Conservation (phyloP, 2,888 invertebrate species). For the Drymonia ruficornis region DNA sequence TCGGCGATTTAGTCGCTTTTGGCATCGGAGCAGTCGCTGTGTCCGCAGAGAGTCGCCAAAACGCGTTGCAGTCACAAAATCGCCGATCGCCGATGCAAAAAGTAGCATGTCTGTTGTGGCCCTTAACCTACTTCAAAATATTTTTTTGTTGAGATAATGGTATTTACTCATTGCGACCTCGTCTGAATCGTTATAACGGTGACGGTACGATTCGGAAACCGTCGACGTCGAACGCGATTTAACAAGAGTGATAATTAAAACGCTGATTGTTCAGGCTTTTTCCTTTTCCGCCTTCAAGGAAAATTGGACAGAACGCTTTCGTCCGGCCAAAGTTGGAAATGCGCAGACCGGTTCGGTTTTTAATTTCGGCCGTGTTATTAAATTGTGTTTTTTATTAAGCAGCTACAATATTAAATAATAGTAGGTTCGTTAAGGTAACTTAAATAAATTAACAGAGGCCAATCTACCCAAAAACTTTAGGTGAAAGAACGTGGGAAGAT, state of each 20-base stretch:
- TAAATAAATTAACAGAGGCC: no score
- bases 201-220: conserved; percentile 7
- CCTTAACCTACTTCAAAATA: no score
- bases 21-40: no score
- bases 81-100: no score
- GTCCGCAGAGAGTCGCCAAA: no score
- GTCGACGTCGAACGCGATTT: conserved; percentile 33
- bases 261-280: conserved; percentile 44
- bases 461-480: no score
- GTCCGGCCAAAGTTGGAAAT: conserved; percentile 29
- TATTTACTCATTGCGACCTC: background rate
- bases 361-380: conserved; percentile 19
- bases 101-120: no score
- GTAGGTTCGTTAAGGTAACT: no score
- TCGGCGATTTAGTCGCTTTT: no score
- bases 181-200: background rate
- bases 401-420: background rate
- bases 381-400: conserved; percentile 13
- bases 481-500: no score
- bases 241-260: conserved; percentile 53
- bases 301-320: conserved; percentile 36
- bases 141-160: no score
- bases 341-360: conserved; percentile 12
- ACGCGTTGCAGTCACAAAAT: no score
- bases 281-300: conserved; percentile 40